These are phyloP conservation scores for Zeuzera pyrina DNA, from an alignment of 2,888 invertebrate species.

Conservation along the genomic window DNA sequence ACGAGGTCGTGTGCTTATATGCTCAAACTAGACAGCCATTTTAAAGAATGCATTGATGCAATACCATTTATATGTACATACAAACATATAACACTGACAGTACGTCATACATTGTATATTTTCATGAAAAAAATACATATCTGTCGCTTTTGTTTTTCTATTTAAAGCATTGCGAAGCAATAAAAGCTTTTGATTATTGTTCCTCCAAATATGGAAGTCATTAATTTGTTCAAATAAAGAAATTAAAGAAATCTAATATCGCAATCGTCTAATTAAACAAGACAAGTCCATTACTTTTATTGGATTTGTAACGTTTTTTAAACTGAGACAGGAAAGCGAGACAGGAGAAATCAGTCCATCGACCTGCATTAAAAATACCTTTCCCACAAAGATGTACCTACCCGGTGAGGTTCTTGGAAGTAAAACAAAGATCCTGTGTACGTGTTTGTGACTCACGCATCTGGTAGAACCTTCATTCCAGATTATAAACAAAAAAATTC, in stretches of 20 bases:
- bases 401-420: constrained; percentile 60
- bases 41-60: too few relatives aligned
- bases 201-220: too few relatives aligned
- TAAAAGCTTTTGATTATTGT: too few relatives aligned
- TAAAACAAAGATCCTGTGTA: constrained; percentile 69
- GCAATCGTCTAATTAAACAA: not conserved
- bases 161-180: too few relatives aligned
- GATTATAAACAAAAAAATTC: constrained; percentile 38
- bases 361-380: constrained; percentile 59
- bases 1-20: too few relatives aligned
- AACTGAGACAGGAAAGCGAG: constrained; percentile 45
- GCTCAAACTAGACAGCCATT: too few relatives aligned
- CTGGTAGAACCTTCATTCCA: constrained; percentile 42
- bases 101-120: too few relatives aligned
- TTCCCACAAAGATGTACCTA: constrained; percentile 54
- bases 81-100: too few relatives aligned
- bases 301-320: constrained; percentile 24
- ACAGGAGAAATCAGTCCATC: constrained; percentile 58
- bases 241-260: too few relatives aligned
- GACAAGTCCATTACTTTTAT: not conserved
- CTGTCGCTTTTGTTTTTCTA: too few relatives aligned
- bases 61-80: too few relatives aligned
- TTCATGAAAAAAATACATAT: too few relatives aligned
- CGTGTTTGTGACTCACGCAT: constrained; percentile 54
- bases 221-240: not conserved